phyloP scores from a whole-genome alignment of 2,113 vertebrate species.

The Melanerpes aurifrons region DNA sequence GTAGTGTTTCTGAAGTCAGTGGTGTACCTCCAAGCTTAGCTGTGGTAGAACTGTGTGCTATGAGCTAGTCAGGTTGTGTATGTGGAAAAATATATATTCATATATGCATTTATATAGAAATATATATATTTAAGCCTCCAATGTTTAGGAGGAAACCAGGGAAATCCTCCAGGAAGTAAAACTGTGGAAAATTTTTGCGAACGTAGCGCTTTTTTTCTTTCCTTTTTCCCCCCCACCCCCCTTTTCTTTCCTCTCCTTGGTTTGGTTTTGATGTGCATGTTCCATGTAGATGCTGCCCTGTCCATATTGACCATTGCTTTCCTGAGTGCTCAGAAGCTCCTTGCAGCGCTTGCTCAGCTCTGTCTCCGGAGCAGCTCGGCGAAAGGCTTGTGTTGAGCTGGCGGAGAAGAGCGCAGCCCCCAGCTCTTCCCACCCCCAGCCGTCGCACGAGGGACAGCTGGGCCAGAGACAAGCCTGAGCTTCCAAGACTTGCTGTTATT shows the following conservation, averaged over 20 bases:
- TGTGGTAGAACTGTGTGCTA: conserved; percentile 70
- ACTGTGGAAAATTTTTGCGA: conserved; percentile 59
- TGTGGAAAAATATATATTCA: conserved; percentile 58
- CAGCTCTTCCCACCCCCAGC: neutral
- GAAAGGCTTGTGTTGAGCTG: neutral
- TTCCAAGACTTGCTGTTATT: neutral
- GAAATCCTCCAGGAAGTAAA: conserved; percentile 64
- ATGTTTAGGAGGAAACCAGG: conserved; percentile 51
- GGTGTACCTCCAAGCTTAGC: conserved; percentile 64
- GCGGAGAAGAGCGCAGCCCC: neutral
- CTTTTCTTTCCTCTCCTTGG: no score
- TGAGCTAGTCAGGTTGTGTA: conserved; percentile 70
- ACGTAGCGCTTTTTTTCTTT: neutral
- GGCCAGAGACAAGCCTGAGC: neutral
- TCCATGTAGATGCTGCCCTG: conserved; percentile 12
- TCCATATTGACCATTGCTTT: conserved; percentile 11
- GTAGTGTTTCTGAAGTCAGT: conserved; percentile 64
- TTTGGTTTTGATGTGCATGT: neutral
- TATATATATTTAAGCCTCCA: conserved; percentile 38
- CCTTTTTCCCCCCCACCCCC: no score
- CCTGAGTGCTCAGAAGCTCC: conserved; percentile 16
- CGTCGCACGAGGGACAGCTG: neutral
- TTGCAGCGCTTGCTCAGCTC: neutral
- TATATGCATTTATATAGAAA: conserved; percentile 45
- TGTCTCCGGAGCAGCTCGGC: neutral